Base-by-base conservation (phyloP, 2,113 vertebrate genomes). In the Bungarus multicinctus region DNA sequence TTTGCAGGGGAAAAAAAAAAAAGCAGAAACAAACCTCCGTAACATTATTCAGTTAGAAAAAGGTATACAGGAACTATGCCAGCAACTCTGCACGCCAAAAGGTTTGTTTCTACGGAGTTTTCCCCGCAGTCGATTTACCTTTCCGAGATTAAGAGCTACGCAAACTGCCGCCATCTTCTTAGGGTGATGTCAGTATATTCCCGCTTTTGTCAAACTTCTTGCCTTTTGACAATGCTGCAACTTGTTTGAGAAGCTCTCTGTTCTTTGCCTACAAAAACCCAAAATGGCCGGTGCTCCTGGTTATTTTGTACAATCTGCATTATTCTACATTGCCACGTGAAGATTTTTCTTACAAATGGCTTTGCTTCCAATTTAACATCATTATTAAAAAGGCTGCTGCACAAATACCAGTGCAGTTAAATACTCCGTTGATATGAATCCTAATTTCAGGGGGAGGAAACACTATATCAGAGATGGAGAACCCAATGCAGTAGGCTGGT, bases 141-240 rank as follows among this genome's bases (percentile, higher is more conserved):
- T 94, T 92, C 96, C 93, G 96, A 96, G 93, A 96, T 92, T 95
- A 97, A 97, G 92, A 96, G 89, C 94, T 55, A 94, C 74, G 91
- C 0, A 43, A 95, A 91, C 57, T 7, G 57, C 23, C 93, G 91
- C 53, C 92, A 96, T 94, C 93, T 97, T 96, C 96, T 99, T 98
- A 99, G 95, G 99, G 99, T 96, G 99, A 98, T 87, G 99, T 98
- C 93, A 99, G 97, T 34, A 99, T 98, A 91, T 98, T 98, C 95
- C 99, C 99, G 94, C 98, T 98, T 97, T 98, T 99, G 96, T 99
- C 99, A 96, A 99, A 99, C 96, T 99, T 99, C 98, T 99, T 99
- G 95, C 99, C 99, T 98, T 99, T 99, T 9, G 99, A 99, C 94
- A 99, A 97, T 0, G 99, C 99, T 69, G 99, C 99, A 53, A 99